Conservation (phyloP, 2,888 invertebrate species). For the Ceraclea dissimilis region DNA sequence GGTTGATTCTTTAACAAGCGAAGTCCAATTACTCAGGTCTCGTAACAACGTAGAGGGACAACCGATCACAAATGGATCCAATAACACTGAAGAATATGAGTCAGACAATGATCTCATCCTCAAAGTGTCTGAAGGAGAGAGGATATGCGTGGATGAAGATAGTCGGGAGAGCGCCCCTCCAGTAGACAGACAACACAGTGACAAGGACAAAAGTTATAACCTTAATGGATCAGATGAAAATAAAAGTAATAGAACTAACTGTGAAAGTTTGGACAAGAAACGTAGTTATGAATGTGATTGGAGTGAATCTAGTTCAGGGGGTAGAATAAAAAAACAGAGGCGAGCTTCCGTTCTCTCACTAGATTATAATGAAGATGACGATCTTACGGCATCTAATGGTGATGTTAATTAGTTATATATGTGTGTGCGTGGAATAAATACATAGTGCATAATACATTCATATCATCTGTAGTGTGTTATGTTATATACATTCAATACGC, state of each 20-base stretch:
- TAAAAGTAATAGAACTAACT: constrained; percentile 24
- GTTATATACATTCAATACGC: too few species aligned
- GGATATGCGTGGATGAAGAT: constrained; percentile 34
- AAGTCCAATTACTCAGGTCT: constrained; percentile 33
- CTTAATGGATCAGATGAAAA: constrained; percentile 22
- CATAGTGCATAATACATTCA: neutral
- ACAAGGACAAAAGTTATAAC: constrained; percentile 17
- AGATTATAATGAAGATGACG: constrained; percentile 68
- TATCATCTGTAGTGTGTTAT: neutral
- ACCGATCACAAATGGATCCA: constrained; percentile 22
- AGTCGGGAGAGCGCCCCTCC: constrained; percentile 32
- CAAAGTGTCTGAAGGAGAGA: constrained; percentile 35
- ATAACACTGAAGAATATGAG: constrained; percentile 23
- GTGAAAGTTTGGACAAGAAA: constrained; percentile 23
- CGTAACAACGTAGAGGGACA: constrained; percentile 25
- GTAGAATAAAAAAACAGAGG: constrained; percentile 53
- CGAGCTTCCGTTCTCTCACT: constrained; percentile 64
- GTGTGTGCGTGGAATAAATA: neutral
- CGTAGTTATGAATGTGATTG: constrained; percentile 28
- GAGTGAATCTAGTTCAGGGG: constrained; percentile 35
- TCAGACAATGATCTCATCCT: constrained; percentile 36
- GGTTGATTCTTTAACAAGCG: constrained; percentile 56
- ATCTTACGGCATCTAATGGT: constrained; percentile 61
- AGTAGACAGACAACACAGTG: constrained; percentile 13
- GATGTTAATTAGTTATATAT: constrained; percentile 44